Evolutionary conservation across 1,140 invertebrate genomes (phyloP).

Genomic region (Trinorchestia longiramus): DNA sequence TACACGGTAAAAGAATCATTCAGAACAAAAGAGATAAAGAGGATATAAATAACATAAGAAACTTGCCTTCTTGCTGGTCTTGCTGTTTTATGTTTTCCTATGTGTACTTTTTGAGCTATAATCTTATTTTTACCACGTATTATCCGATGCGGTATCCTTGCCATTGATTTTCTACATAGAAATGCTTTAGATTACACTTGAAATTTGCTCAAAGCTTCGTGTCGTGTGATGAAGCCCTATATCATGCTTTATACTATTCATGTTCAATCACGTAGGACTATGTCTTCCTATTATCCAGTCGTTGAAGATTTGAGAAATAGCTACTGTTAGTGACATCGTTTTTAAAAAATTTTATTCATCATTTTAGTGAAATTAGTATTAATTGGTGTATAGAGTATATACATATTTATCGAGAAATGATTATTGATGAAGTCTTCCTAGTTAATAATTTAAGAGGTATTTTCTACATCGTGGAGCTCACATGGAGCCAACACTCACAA

Average conservation of each 20-base stretch:
- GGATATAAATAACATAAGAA: neutral
- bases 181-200: neutral
- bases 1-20: neutral
- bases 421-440: neutral
- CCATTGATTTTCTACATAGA: neutral
- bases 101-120: neutral
- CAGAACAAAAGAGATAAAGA: neutral
- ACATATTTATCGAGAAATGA: neutral
- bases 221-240: neutral
- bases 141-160: neutral
- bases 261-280: too few relatives aligned
- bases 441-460: neutral
- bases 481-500: neutral
- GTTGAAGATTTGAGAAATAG: too few relatives aligned
- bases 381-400: neutral
- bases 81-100: neutral
- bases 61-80: neutral
- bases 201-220: neutral
- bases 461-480: neutral
- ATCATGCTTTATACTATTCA: neutral
- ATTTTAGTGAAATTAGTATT: neutral
- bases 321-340: too few relatives aligned
- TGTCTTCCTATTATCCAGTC: too few relatives aligned
- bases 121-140: neutral
- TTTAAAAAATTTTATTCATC: neutral